Evolutionary conservation across 2,888 invertebrate genomes (phyloP).

Genomic region (Muscina levida): DNA sequence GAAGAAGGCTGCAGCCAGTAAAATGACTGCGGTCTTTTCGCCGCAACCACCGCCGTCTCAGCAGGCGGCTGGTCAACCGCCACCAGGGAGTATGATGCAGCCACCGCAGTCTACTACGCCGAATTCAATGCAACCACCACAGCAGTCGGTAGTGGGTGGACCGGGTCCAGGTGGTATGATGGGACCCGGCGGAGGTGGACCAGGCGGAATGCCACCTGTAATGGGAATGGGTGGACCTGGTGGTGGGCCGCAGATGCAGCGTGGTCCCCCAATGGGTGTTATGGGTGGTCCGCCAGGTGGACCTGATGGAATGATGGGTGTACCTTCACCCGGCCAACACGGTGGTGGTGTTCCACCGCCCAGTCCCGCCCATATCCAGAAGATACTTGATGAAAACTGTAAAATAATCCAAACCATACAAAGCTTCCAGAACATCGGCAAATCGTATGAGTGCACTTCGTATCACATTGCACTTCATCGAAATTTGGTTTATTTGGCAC

Average conservation of each 20-base stretch:
- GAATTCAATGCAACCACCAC: constrained; percentile 70
- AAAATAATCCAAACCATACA: constrained; percentile 98
- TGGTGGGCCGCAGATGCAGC: constrained; percentile 71
- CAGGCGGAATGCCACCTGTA: constrained; percentile 69
- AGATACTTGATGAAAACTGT: constrained; percentile 98
- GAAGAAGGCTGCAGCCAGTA: constrained; percentile 80
- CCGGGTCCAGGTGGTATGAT: constrained; percentile 64
- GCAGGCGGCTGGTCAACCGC: constrained; percentile 65
- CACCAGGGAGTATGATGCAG: constrained; percentile 67
- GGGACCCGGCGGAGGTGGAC: constrained; percentile 62
- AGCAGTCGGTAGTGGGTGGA: constrained; percentile 69
- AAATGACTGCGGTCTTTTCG: constrained; percentile 80
- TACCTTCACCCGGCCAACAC: constrained; percentile 79
- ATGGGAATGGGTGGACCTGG: constrained; percentile 68
- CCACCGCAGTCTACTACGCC: constrained; percentile 69
- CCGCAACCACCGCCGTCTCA: constrained; percentile 78
- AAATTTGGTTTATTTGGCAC: constrained; percentile 97
- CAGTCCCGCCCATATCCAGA: constrained; percentile 92
- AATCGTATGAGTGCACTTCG: constrained; percentile 94
- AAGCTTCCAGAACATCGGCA: constrained; percentile 97
- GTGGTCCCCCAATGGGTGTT: constrained; percentile 71
- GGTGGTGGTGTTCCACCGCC: constrained; percentile 84
- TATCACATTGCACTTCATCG: constrained; percentile 96
- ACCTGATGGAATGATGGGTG: constrained; percentile 71
- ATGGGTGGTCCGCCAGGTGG: constrained; percentile 68